Base-by-base conservation (phyloP, 2,113 vertebrate species). In the Mesitornis unicolor region DNA sequence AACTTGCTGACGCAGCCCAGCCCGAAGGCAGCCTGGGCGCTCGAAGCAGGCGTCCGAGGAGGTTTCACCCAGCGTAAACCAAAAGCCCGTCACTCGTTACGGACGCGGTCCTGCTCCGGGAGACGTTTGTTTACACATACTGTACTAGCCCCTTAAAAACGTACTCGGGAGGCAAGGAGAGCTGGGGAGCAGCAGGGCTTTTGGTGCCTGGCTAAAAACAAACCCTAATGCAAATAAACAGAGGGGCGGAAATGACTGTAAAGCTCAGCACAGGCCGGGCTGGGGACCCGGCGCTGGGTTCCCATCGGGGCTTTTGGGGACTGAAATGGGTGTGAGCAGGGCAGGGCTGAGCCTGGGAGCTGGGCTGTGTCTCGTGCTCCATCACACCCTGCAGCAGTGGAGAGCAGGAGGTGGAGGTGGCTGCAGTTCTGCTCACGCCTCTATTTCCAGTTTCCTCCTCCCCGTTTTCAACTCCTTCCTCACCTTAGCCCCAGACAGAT, bases 401-500 rank as follows among this genome's bases (percentile, higher is more conserved):
- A 65, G 67, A 80, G 82, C 85, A 35, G 71, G 42, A 68, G 60
- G 65, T 10, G 15, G 92, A 86, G n/a, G 61, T 53, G 40, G 48
- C 89, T 92, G 78, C 74, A 20, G 19, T 50, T 87, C 70, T 50
- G 68, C 42, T 86, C 79, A 4, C 14, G 17, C 73, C 73, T 54
- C 11, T 8, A 0, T 26, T 68, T 93, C 56, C 24, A 53, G 28
- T 88, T 81, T 61, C 50, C 76, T 93, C 69, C 40, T 84, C 81
- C 50, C 22, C 0, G 0, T 68, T 94, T 79, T 80, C 24, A 81
- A 84, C 47, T 65, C 81, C 7, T 64, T 74, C 54, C 22, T 84
- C 86, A 31, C 48, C 89, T 97, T 97, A 97, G 95, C 94, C 93
- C 94, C 96, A 97, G 98, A 97, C 97, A 98, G 97, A 97, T 97